phyloP scores from a whole-genome alignment of 2,113 vertebrate species.

The Hyperopisus bebe region DNA sequence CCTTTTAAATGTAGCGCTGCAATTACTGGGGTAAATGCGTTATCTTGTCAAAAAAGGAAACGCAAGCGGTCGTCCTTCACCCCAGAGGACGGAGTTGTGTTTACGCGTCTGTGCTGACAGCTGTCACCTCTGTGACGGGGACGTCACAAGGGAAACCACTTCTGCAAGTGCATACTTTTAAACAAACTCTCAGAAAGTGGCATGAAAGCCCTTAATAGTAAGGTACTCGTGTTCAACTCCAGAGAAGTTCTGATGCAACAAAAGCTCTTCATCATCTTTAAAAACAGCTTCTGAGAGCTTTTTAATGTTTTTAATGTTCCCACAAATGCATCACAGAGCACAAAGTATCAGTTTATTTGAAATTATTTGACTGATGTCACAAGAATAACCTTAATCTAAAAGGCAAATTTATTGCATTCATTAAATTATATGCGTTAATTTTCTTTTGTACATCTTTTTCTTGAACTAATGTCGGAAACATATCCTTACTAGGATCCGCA shows the following conservation, averaged over 20 bases:
- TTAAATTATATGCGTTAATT: not conserved
- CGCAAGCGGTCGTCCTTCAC: constrained; percentile 41
- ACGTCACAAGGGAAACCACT: not conserved
- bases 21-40: constrained; percentile 43
- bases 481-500: not conserved
- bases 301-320: not conserved
- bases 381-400: not conserved
- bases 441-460: not conserved
- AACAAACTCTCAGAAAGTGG: not conserved
- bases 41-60: constrained; percentile 46
- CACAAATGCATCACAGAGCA: not conserved
- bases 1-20: constrained; percentile 34
- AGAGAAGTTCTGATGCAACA: not conserved
- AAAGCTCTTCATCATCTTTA: not conserved
- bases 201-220: not conserved
- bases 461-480: not conserved
- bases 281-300: not conserved
- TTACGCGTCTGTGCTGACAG: not conserved
- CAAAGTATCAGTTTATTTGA: not conserved
- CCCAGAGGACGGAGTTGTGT: not conserved
- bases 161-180: not conserved
- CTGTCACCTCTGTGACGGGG: not conserved
- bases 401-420: not conserved
- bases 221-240: not conserved
- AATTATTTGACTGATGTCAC: not conserved